phyloP scores from a whole-genome alignment of 2,113 vertebrate genomes.

The Calyptommatus sinebrachiatus region DNA sequence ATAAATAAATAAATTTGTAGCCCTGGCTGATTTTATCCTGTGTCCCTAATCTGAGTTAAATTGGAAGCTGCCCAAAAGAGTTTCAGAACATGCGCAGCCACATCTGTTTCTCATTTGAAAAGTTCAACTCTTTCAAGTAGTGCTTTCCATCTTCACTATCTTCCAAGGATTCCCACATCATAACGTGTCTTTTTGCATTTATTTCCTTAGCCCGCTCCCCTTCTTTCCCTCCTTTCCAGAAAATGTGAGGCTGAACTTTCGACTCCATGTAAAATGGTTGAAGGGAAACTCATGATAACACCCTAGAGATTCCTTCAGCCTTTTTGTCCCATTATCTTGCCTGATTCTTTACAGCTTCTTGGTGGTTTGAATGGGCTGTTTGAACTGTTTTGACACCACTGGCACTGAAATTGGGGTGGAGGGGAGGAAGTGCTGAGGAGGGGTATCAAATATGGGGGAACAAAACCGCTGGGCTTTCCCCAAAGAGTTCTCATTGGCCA shows the following conservation, averaged over 20 bases:
- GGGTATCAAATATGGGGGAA: slow-evolving; percentile 36
- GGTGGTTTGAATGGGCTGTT: slow-evolving; percentile 43
- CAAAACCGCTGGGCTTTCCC: slow-evolving; percentile 4
- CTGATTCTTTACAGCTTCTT: slow-evolving; percentile 58
- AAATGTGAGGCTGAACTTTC: slow-evolving; percentile 68
- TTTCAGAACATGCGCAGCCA: slow-evolving; percentile 57
- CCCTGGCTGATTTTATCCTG: slow-evolving; percentile 60
- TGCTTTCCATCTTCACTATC: slow-evolving; percentile 68
- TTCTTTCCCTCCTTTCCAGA: slow-evolving; percentile 30
- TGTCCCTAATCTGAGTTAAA: slow-evolving; percentile 64
- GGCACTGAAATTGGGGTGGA: slow-evolving; percentile 29
- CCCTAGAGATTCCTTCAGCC: slow-evolving; percentile 34
- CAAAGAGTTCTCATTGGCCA: background rate
- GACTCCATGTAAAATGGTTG: slow-evolving; percentile 66
- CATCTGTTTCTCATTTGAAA: slow-evolving; percentile 71
- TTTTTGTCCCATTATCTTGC: slow-evolving; percentile 65
- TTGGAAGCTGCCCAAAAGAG: slow-evolving; percentile 63
- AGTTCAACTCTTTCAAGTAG: slow-evolving; percentile 52
- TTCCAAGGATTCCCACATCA: slow-evolving; percentile 70
- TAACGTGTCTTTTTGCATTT: slow-evolving; percentile 58
- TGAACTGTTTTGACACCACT: slow-evolving; percentile 49
- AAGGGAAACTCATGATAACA: slow-evolving; percentile 55
- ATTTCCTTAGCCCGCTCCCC: background rate
- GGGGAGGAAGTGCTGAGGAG: slow-evolving; percentile 13
- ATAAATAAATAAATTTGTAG: too few species aligned